Evolutionary conservation across 2,113 vertebrate genomes (phyloP), one percentile per base, ranked within the genome.

Genomic region (Aegypius monachus): DNA sequence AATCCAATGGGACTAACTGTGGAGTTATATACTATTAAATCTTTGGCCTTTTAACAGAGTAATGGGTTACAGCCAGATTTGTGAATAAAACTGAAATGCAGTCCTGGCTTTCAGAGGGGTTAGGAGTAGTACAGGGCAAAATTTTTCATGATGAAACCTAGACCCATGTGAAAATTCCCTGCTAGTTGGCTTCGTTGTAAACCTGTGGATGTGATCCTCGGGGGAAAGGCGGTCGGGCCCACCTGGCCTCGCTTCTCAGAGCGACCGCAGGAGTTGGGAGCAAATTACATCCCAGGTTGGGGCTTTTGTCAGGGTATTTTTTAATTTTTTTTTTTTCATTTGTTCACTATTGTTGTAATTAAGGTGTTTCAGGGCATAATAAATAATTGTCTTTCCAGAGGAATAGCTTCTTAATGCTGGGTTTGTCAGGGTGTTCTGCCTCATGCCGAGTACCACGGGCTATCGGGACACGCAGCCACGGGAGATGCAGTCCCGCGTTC

Each of bases 141-240:
- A 80, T 55, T 66, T 45, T 90, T 95, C 90, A 47, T 70, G 55
- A 55, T 77, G 95, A 95, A 97, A 95, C 91, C 73, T 97, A 95
- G 96, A 95, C 86, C 70, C 86, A 87, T 95, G 94, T 91, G 95
- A 96, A 96, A 97, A 91, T 95, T 80, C 74, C 62, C 83, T 47
- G 65, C 52, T 95, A 34, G 86, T 36, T 47, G 56, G 34, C 73
- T 93, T 67, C 2, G 7, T 32, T 75, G 36, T 42, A 58, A 91
- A 63, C 22, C 53, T 38, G 85, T 4, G 11, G 78, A 75, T 74
- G 53, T 53, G 90, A 84, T 89, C 66, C 80, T 53, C 12, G 2
- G 43, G 83, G 91, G 50, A 84, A 58, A 55, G 48, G 80, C 13
- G 4, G 47, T 67, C 1, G 2, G 59, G 38, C 73, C 73, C 93